A percentile compares a stretch with the other conserved stretches of the same genome.
phyloP scores from a whole-genome alignment of 1,140 invertebrate species.

The Drosophila baimaii region DNA sequence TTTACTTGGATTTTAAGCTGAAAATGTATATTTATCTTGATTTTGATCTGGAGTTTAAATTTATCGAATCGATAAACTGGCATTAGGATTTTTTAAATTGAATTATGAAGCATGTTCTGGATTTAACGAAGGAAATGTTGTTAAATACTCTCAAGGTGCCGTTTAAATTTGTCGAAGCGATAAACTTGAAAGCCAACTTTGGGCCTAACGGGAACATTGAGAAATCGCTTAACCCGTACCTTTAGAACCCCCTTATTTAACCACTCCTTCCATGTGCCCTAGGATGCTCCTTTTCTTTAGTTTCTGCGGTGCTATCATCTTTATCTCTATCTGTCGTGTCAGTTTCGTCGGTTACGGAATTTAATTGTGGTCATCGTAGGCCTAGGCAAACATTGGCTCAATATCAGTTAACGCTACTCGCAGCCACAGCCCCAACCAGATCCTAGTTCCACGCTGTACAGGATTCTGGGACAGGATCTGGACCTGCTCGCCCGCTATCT shows the following conservation, averaged over 20 bases:
- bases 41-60: background rate
- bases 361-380: slow-evolving; percentile 43
- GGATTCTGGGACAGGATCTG: slow-evolving; percentile 2
- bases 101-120: too few relatives aligned
- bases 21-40: too few relatives aligned
- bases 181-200: background rate
- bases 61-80: background rate
- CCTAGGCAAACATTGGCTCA: slow-evolving; percentile 52
- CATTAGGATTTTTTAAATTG: background rate
- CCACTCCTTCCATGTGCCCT: background rate
- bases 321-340: slow-evolving; percentile 31
- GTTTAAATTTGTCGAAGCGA: background rate
- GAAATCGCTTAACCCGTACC: too few relatives aligned
- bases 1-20: too few relatives aligned
- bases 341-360: slow-evolving; percentile 26
- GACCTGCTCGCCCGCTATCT: slow-evolving; percentile 18
- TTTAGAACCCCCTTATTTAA: background rate
- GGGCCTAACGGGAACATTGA: background rate
- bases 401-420: slow-evolving; percentile 39
- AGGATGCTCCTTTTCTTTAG: background rate
- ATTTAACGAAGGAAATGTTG: too few relatives aligned
- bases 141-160: too few relatives aligned
- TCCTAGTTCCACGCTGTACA: slow-evolving; percentile 5
- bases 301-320: slow-evolving; percentile 31
- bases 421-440: background rate